Evolutionary conservation across 2,113 vertebrate genomes (phyloP).

Genomic region (Nipponia nippon): DNA sequence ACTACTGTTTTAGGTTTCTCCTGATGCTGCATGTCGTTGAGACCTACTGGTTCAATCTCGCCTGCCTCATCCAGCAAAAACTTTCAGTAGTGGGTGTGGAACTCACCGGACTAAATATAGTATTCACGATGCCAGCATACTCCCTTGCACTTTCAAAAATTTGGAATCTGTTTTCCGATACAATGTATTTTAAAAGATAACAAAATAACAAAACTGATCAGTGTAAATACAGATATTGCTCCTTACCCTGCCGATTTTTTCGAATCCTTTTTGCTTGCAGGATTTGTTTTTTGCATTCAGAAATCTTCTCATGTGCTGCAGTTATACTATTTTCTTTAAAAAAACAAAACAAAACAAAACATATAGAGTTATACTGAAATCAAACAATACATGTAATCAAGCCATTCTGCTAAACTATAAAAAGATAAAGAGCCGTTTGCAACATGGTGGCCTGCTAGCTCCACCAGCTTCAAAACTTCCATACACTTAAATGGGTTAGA

Average conservation of each 20-base stretch:
- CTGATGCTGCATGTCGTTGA: not conserved
- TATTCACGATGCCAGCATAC: not conserved
- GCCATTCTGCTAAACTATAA: not conserved
- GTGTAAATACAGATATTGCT: not conserved
- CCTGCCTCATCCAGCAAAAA: not conserved
- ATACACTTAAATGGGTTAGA: not conserved
- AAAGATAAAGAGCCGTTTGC: not conserved
- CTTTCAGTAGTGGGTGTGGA: not conserved
- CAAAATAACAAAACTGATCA: not conserved
- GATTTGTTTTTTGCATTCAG: slow-evolving; percentile 98
- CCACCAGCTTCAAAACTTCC: not conserved
- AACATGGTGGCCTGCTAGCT: not conserved
- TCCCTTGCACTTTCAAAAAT: not conserved
- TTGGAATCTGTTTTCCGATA: not conserved
- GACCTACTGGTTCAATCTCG: not conserved
- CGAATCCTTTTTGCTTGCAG: slow-evolving; percentile 95
- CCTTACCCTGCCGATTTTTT: slow-evolving; percentile 95
- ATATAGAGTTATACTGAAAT: not conserved
- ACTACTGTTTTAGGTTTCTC: not conserved
- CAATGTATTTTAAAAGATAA: not conserved
- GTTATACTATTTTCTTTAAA: slow-evolving; percentile 87
- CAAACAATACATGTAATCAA: not conserved
- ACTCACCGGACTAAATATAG: not conserved
- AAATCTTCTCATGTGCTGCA: slow-evolving; percentile 95
- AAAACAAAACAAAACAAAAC: not conserved